phyloP scores from a whole-genome alignment of 2,113 vertebrate species.

The Marmota flaviventris region DNA sequence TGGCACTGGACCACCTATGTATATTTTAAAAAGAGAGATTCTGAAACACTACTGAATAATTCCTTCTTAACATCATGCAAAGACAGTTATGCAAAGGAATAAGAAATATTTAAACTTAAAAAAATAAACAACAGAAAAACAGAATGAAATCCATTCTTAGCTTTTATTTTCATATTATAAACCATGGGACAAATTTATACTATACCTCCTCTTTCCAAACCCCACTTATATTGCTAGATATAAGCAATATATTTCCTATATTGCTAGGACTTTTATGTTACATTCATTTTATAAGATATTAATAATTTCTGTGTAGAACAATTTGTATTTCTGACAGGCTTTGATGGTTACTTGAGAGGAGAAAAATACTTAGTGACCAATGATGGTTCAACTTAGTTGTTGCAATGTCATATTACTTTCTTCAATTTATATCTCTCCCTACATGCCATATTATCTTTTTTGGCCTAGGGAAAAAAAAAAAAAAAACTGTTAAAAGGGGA shows the following conservation, averaged over 20 bases:
- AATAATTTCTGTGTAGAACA: not conserved
- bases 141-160: conserved; percentile 47
- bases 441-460: conserved; percentile 23
- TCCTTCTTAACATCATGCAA: conserved; percentile 50
- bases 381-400: not conserved
- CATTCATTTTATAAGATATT: conserved; percentile 20
- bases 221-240: not conserved
- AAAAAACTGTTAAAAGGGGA: not conserved
- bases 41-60: conserved; percentile 45
- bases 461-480: not conserved
- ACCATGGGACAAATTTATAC: not conserved
- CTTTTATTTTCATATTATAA: conserved; percentile 12
- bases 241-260: not conserved
- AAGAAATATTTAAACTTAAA: conserved; percentile 44
- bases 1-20: conserved; percentile 95
- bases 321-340: not conserved
- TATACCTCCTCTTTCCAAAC: not conserved
- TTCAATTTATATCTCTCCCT: conserved; percentile 9
- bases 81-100: conserved; percentile 22
- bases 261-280: conserved; percentile 14
- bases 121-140: conserved; percentile 42
- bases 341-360: not conserved
- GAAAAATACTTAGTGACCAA: conserved; percentile 9
- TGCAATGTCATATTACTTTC: not conserved
- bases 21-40: conserved; percentile 22